phyloP scores from a whole-genome alignment of 1,140 invertebrate species.

The Papilio helenus region DNA sequence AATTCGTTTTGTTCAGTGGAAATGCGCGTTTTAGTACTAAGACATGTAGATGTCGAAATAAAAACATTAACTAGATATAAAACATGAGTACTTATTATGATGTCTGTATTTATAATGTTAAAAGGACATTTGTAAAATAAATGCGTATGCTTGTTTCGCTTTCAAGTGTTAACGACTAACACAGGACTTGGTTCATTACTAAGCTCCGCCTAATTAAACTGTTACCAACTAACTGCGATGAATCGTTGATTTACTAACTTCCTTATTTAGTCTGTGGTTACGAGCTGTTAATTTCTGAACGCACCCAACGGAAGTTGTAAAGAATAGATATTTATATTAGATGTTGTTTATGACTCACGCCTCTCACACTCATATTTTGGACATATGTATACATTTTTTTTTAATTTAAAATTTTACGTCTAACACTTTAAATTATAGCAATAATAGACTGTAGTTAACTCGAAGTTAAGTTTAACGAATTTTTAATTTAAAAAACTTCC shows the following conservation, averaged over 20 bases:
- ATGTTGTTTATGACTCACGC: constrained; percentile 9
- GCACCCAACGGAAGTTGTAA: constrained; percentile 34
- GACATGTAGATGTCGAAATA: no score
- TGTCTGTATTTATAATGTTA: background rate
- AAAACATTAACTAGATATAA: no score
- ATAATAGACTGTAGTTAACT: background rate
- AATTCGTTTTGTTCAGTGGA: no score
- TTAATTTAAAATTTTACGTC: background rate
- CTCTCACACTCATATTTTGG: background rate
- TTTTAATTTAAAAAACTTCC: background rate
- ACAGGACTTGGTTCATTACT: constrained; percentile 54
- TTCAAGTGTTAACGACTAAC: constrained; percentile 41
- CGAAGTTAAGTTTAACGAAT: background rate
- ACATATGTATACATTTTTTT: no score
- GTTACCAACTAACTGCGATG: constrained; percentile 55
- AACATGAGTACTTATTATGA: no score
- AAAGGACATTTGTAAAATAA: background rate
- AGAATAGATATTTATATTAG: constrained; percentile 27
- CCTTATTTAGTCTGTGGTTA: constrained; percentile 61
- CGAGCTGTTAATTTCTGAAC: constrained; percentile 53
- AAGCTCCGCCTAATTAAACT: constrained; percentile 64
- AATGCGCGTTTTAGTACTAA: no score
- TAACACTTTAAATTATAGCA: background rate
- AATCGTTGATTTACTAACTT: constrained; percentile 64
- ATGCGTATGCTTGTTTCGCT: background rate